A percentile compares a stretch with the other conserved stretches of the same genome.
Conservation (phyloP, 2,888 invertebrate genomes). For the Polydrusus pterygomalis region DNA sequence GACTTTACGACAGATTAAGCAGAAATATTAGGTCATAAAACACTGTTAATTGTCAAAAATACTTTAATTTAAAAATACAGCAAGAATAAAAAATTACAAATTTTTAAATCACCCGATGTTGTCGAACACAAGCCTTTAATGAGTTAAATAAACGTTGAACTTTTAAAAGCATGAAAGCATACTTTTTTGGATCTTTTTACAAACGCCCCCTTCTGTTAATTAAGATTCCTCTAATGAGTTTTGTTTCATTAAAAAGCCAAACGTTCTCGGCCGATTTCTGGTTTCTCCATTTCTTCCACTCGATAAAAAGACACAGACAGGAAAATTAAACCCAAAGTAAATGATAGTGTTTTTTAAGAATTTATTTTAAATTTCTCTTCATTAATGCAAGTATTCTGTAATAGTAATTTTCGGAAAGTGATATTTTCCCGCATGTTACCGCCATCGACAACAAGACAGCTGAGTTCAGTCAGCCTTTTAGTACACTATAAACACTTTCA, state of each 20-base stretch:
- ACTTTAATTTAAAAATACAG: neutral
- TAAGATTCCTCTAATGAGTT: constrained; percentile 48
- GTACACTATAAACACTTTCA: too few relatives aligned
- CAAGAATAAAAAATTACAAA: neutral
- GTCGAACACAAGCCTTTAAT: neutral
- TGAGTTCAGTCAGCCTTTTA: too few relatives aligned
- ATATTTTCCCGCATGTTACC: too few relatives aligned
- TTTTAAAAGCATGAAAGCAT: constrained; percentile 14
- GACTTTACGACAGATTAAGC: too few relatives aligned
- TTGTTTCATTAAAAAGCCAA: constrained; percentile 47
- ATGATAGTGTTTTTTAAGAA: neutral
- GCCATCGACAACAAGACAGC: too few relatives aligned
- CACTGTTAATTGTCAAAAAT: neutral
- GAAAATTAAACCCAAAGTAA: constrained; percentile 10
- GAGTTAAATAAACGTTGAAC: constrained; percentile 12
- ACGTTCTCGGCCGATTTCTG: constrained; percentile 56
- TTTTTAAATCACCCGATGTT: neutral
- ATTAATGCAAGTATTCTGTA: too few relatives aligned
- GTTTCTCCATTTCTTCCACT: constrained; percentile 53
- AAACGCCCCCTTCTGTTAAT: constrained; percentile 39
- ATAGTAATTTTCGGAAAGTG: too few relatives aligned
- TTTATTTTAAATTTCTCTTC: neutral
- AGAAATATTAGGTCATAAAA: too few relatives aligned
- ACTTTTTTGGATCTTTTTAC: constrained; percentile 29
- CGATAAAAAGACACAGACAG: constrained; percentile 33